phyloP scores from a whole-genome alignment of 2,797 vertebrate species.

The Danio albolineatus region DNA sequence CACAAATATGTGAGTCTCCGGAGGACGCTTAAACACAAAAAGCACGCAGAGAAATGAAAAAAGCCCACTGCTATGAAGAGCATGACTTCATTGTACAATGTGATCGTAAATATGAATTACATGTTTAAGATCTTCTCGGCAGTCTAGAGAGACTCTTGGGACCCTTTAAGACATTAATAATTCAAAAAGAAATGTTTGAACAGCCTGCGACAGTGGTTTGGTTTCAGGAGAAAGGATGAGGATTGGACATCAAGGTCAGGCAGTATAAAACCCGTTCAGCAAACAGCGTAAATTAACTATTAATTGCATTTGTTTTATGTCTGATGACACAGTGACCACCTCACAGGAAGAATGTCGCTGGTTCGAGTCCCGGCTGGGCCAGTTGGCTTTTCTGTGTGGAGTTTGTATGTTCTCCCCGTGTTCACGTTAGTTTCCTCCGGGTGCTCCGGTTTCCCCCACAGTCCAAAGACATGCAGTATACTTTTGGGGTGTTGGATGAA shows the following conservation, averaged over 20 bases:
- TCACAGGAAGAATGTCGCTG: too few relatives aligned
- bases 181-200: not conserved
- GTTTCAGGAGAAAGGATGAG: not conserved
- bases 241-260: not conserved
- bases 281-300: not conserved
- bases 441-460: too few relatives aligned
- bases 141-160: not conserved
- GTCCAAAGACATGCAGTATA: too few relatives aligned
- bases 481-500: too few relatives aligned
- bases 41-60: not conserved
- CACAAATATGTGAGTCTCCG: slow-evolving; percentile 1
- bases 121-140: not conserved
- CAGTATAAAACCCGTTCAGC: too few relatives aligned
- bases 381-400: too few relatives aligned
- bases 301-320: too few relatives aligned
- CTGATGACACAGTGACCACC: too few relatives aligned
- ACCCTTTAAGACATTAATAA: slow-evolving; percentile 1
- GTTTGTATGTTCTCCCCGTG: too few relatives aligned
- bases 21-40: slow-evolving; percentile 5
- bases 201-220: not conserved
- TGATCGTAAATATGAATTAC: not conserved
- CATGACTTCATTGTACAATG: slow-evolving; percentile 4
- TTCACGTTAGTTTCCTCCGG: too few relatives aligned
- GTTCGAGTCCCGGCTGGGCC: too few relatives aligned
- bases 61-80: not conserved